A percentile compares a stretch with the other conserved stretches of the same genome.
Conservation (phyloP, 2,797 vertebrate genomes). For the Acestrorhynchus altus region DNA sequence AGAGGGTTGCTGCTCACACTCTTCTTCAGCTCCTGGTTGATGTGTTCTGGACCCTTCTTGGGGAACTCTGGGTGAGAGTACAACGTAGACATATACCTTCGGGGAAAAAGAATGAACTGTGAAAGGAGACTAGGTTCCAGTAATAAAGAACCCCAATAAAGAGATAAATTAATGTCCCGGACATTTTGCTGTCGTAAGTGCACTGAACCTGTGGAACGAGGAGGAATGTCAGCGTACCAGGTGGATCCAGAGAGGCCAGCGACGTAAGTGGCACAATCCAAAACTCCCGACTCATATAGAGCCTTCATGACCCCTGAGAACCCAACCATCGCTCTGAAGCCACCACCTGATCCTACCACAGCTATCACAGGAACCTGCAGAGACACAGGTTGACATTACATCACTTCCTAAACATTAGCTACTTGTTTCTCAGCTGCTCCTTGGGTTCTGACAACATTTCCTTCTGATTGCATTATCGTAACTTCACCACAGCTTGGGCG, state of each 20-base stretch:
- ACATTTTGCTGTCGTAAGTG: too few relatives aligned
- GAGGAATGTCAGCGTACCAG: slow-evolving; percentile 77
- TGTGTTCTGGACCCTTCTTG: slow-evolving; percentile 88
- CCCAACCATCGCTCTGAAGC: slow-evolving; percentile 95
- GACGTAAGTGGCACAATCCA: slow-evolving; percentile 93
- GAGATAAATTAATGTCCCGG: too few relatives aligned
- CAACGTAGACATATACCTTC: slow-evolving; percentile 96
- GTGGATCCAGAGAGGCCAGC: slow-evolving; percentile 97
- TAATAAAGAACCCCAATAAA: too few relatives aligned
- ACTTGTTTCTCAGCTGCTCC: not conserved
- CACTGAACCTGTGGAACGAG: not conserved
- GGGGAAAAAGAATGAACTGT: not conserved
- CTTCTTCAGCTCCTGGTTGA: slow-evolving; percentile 92
- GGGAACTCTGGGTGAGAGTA: slow-evolving; percentile 96
- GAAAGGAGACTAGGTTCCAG: too few relatives aligned
- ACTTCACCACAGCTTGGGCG: too few relatives aligned
- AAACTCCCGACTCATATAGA: slow-evolving; percentile 90
- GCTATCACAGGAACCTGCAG: slow-evolving; percentile 94
- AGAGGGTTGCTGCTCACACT: slow-evolving; percentile 92
- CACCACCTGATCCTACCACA: slow-evolving; percentile 92
- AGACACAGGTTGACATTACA: slow-evolving; percentile 4
- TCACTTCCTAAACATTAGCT: not conserved
- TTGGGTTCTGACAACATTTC: not conserved
- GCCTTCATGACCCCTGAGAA: slow-evolving; percentile 98
- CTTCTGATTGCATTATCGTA: not conserved